Evolutionary conservation across 92 coral and sea anemone species (phyloP).

Genomic region (Galaxea fascicularis): DNA sequence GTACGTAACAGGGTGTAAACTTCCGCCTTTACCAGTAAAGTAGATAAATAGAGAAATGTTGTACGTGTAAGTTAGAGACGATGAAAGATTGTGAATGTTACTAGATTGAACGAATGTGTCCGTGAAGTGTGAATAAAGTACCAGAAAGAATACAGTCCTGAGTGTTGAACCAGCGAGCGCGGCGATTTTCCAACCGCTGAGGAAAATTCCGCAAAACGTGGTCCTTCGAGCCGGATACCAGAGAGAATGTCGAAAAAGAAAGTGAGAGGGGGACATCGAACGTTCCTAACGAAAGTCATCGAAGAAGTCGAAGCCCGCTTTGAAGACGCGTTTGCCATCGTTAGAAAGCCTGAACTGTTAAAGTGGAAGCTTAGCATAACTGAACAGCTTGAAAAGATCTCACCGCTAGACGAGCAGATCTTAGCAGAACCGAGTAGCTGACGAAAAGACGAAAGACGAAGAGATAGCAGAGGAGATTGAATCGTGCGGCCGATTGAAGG

Average conservation of each 20-base stretch:
- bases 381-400: slow-evolving; percentile 40
- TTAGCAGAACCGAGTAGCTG: slow-evolving; percentile 15
- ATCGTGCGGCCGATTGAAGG: neutral
- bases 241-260: slow-evolving; percentile 26
- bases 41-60: too few species aligned
- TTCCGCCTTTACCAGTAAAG: too few species aligned
- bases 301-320: neutral
- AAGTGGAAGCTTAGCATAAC: slow-evolving; percentile 33
- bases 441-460: slow-evolving; percentile 19
- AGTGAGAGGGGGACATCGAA: slow-evolving; percentile 32
- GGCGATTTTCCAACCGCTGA: neutral
- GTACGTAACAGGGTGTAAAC: too few species aligned
- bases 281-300: slow-evolving; percentile 14
- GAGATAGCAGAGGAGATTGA: slow-evolving; percentile 28
- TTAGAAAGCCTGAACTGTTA: slow-evolving; percentile 5
- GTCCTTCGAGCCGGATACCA: slow-evolving; percentile 54
- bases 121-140: too few species aligned
- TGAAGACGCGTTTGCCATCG: neutral
- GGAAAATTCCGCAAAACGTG: slow-evolving; percentile 43
- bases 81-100: too few species aligned
- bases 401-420: slow-evolving; percentile 32
- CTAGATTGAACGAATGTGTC: too few species aligned
- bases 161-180: too few species aligned
- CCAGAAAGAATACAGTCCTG: too few species aligned
- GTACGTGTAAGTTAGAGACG: too few species aligned